A percentile compares a stretch with the other conserved stretches of the same genome.
Conservation (phyloP, 2,113 vertebrate species). For the Petroica traversi region DNA sequence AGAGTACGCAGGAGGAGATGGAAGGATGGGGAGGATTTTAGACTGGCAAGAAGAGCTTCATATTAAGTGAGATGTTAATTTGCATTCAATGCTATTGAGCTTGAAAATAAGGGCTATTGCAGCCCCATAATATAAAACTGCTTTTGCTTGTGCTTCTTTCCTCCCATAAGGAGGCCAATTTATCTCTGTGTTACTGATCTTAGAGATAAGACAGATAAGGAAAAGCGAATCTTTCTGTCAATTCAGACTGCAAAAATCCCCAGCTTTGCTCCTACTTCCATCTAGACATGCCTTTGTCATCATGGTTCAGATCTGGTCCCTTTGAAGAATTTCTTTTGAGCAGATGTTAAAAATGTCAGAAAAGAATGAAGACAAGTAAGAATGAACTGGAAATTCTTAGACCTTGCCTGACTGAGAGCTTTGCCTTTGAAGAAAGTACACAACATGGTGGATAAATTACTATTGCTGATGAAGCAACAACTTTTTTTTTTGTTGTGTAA, state of each 20-base stretch:
- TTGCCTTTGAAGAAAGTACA: not conserved
- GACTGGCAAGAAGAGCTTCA: not conserved
- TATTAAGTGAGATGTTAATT: not conserved
- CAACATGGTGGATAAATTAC: not conserved
- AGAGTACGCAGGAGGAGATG: not conserved
- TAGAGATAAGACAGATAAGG: not conserved
- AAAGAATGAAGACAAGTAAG: not conserved
- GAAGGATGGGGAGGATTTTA: not conserved
- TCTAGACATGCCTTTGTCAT: conserved; percentile 14
- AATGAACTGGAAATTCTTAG: not conserved
- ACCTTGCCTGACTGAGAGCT: not conserved
- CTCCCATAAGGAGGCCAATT: not conserved
- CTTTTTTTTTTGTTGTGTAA: not conserved
- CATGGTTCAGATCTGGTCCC: not conserved
- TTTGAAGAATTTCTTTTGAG: conserved; percentile 46
- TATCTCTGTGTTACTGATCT: not conserved
- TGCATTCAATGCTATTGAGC: not conserved
- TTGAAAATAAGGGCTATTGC: not conserved
- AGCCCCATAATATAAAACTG: not conserved
- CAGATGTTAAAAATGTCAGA: not conserved
- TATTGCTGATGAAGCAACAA: not conserved
- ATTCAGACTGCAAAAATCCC: not conserved
- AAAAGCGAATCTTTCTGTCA: conserved; percentile 12
- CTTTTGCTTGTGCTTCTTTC: not conserved
- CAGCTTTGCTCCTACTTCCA: not conserved